Evolutionary conservation across 1,140 invertebrate genomes (phyloP).

Genomic region (Eupristina koningsbergeri): DNA sequence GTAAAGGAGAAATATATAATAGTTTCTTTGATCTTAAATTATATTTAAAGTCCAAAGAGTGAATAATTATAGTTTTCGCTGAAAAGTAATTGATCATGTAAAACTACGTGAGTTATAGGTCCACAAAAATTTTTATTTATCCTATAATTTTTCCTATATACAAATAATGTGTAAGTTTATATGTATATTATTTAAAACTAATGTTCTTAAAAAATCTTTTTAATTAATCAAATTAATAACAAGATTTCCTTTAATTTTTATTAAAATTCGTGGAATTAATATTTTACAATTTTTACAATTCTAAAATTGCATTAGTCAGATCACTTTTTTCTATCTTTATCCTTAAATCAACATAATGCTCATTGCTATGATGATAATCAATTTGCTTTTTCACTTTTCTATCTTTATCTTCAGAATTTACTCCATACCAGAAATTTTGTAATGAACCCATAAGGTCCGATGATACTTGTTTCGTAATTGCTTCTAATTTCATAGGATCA

Average conservation of each 20-base stretch:
- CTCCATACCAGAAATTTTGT: constrained; percentile 32
- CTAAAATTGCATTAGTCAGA: constrained; percentile 14
- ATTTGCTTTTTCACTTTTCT: neutral
- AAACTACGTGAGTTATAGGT: too few species aligned
- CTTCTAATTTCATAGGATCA: constrained; percentile 52
- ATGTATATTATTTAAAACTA: neutral
- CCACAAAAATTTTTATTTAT: constrained; percentile 29
- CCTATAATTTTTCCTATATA: constrained; percentile 4
- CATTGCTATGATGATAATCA: neutral
- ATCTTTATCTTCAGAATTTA: neutral
- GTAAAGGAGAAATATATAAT: too few species aligned
- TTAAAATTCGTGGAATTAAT: too few species aligned
- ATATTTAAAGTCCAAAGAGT: too few species aligned
- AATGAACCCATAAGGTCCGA: constrained; percentile 53
- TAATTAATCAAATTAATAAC: too few species aligned
- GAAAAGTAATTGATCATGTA: too few species aligned
- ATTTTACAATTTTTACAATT: constrained; percentile 7
- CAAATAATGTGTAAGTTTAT: too few species aligned
- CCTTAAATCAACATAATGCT: constrained; percentile 32
- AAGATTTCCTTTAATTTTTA: too few species aligned
- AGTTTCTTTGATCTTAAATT: too few species aligned
- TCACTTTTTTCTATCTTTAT: constrained; percentile 40
- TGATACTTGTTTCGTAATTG: constrained; percentile 51
- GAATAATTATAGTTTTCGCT: too few species aligned
- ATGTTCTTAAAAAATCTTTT: neutral